Evolutionary conservation across 2,113 vertebrate genomes (phyloP), one percentile per base, ranked within the genome.

Genomic region (Cavia porcellus): DNA sequence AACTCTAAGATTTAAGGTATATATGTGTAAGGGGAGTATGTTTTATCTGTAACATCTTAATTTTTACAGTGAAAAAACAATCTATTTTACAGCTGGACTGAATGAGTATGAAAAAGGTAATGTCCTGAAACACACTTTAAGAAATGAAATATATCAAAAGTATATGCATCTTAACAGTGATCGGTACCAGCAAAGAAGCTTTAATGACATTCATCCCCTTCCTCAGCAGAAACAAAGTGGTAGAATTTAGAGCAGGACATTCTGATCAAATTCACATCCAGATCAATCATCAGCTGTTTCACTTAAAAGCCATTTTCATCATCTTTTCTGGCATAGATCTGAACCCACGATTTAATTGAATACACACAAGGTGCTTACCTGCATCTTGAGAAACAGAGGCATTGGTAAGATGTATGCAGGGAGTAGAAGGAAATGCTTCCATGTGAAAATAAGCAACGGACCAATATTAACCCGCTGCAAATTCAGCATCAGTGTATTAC

Each of bases 91-190:
- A 10, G 38, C 15, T 82, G 77, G 38, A 79, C 64, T 47, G 38
- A 70, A 72, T 47, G 9, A 86, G 68, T 55, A 22, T 75, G 28
- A 42, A 86, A 96, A 93, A 79, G n/a, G 30, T 50, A 92, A 92
- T 81, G 38, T 3, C 57, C 52, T 2, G 15, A 90, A 90, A 91
- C 22, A 93, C 15, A 87, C 59, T 94, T 90, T 83, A 94, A 92
- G 66, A 74, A 94, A 87, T 55, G 25, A 86, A 95, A 90, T 14
- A 79, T 45, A 89, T 64, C 80, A 89, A 87, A 95, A 87, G 32
- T 59, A 93, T 55, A 95, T 92, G 87, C 88, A 97, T 95, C 96
- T 96, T 94, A 70, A 83, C 72, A 92, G n/a, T 38, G 79, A 35
- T 5, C 50, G 62, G 77, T 22, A 13, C 64, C 85, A 93, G 92